Evolutionary conservation across 2,113 vertebrate genomes (phyloP).

Genomic region (Romanogobio albipinnatus): DNA sequence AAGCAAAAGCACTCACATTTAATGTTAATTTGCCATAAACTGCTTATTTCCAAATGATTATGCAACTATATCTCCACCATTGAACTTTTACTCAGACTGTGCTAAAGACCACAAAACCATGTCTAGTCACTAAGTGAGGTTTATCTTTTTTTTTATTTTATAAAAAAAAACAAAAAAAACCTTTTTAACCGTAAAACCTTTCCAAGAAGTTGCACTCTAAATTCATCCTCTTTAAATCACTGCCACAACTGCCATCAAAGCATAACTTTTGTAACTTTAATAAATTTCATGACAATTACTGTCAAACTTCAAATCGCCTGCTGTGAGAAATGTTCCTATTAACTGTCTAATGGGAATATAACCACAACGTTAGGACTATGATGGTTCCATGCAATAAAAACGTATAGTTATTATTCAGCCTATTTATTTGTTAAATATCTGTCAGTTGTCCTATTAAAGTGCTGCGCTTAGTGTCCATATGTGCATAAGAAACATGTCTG

Average conservation of each 20-base stretch:
- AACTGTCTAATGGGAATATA: constrained; percentile 7
- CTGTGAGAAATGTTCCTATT: constrained; percentile 13
- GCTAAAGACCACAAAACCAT: not conserved
- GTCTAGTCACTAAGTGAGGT: not conserved
- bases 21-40: not conserved
- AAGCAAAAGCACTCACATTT: not conserved
- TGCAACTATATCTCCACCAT: not conserved
- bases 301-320: not conserved
- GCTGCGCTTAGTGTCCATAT: not conserved
- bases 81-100: not conserved
- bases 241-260: not conserved
- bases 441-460: not conserved
- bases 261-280: constrained; percentile 7
- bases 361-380: not conserved
- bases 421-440: constrained; percentile 6
- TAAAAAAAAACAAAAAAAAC: not conserved
- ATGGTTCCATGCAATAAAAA: constrained; percentile 1
- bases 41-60: not conserved
- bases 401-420: not conserved
- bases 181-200: not conserved
- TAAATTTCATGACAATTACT: constrained; percentile 18
- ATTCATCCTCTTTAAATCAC: constrained; percentile 10
- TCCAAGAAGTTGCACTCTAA: not conserved
- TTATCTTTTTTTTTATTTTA: not conserved
- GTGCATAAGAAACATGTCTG: not conserved